These are phyloP conservation scores for Threskiornis aethiopicus DNA, from an alignment of 2,797 vertebrate genomes.

Conservation along the genomic window DNA sequence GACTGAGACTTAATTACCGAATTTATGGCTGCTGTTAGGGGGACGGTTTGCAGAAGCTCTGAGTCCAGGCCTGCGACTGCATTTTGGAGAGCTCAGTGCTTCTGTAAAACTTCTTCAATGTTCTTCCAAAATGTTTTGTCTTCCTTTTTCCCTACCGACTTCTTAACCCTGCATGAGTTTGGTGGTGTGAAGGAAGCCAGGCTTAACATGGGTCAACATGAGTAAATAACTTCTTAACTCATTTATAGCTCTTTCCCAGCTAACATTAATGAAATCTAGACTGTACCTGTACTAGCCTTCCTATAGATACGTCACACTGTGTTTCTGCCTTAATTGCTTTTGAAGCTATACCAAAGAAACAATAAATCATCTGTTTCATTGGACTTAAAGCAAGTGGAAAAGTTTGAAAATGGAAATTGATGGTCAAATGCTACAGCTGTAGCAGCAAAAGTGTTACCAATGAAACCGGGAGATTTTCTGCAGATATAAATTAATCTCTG, in stretches of 20 bases:
- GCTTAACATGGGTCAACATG: not conserved
- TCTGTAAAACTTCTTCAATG: not conserved
- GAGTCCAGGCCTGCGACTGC: not conserved
- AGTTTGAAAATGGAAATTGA: not conserved
- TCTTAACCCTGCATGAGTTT: not conserved
- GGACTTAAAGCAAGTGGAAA: not conserved
- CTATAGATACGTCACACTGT: not conserved
- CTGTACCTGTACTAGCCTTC: not conserved
- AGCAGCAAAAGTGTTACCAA: not conserved
- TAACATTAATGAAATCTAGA: not conserved
- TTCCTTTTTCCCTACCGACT: not conserved
- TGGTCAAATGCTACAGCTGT: not conserved
- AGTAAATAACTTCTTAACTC: not conserved
- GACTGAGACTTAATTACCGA: not conserved
- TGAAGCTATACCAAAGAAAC: not conserved
- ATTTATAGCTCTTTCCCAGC: not conserved
- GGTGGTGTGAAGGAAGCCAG: rapidly evolving
- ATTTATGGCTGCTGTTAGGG: not conserved
- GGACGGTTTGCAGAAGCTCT: not conserved
- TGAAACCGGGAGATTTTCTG: not conserved
- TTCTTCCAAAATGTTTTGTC: not conserved
- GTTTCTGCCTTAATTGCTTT: not conserved
- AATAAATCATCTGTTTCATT: rapidly evolving
- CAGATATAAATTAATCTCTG: not conserved
- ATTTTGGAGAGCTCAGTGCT: not conserved